Evolutionary conservation across 2,797 vertebrate species (phyloP).

Genomic region (Perodicticus potto): DNA sequence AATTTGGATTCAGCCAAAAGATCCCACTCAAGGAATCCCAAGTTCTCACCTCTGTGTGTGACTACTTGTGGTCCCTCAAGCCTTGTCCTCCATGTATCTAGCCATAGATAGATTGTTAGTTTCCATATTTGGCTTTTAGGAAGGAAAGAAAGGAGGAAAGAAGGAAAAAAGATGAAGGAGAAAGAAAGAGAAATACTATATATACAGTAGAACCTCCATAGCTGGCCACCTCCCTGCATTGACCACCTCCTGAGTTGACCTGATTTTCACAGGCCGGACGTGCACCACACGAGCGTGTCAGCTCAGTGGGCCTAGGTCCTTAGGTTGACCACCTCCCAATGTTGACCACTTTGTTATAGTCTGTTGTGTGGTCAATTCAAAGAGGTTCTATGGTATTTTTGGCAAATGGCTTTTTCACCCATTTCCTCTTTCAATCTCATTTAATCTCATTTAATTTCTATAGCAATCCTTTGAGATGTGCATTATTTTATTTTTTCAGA

Average conservation of each 20-base stretch:
- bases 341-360: too few species aligned
- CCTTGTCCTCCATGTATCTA: neutral
- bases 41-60: too few species aligned
- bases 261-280: too few species aligned
- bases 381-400: neutral
- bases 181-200: neutral
- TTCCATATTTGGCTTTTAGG: slow-evolving; percentile 18
- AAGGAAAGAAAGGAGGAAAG: neutral
- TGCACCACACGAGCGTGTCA: too few species aligned
- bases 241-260: too few species aligned
- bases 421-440: slow-evolving; percentile 4
- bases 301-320: too few species aligned
- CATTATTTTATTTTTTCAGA: slow-evolving; percentile 32
- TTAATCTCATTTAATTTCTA: neutral
- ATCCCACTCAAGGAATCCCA: too few species aligned
- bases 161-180: neutral
- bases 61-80: neutral
- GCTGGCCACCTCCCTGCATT: too few species aligned
- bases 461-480: neutral
- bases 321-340: too few species aligned
- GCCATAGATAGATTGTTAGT: neutral
- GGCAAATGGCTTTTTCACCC: neutral
- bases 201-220: neutral
- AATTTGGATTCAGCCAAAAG: too few species aligned
- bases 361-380: too few species aligned